Conservation (phyloP, 2,113 vertebrate genomes). For the Seriola rivoliana region DNA sequence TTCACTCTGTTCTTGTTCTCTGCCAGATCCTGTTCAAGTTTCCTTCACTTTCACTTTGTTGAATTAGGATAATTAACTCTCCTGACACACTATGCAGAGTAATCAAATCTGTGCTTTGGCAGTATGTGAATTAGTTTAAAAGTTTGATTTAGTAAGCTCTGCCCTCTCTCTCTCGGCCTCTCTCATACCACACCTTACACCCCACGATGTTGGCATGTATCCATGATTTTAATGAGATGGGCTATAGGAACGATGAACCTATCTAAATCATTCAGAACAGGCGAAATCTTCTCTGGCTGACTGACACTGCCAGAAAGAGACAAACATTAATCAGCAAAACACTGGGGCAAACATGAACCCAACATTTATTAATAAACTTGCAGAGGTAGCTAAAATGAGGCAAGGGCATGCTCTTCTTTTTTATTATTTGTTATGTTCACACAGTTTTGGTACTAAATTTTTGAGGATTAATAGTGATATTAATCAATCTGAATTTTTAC, state of each 20-base stretch:
- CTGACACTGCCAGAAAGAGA: slow-evolving; percentile 33
- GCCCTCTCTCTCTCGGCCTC: slow-evolving; percentile 1
- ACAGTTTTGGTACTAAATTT: not conserved
- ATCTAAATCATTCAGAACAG: slow-evolving; percentile 62
- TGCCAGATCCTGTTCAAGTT: slow-evolving; percentile 66
- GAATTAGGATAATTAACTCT: slow-evolving; percentile 80
- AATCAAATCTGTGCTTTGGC: slow-evolving; percentile 68
- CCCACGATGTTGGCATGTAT: slow-evolving; percentile 59
- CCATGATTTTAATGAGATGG: slow-evolving; percentile 76
- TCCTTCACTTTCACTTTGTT: slow-evolving; percentile 72
- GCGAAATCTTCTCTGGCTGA: slow-evolving; percentile 31
- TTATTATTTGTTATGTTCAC: not conserved
- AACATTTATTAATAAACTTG: slow-evolving; percentile 18
- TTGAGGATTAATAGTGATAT: not conserved
- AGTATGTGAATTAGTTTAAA: slow-evolving; percentile 69
- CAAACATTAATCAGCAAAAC: slow-evolving; percentile 42
- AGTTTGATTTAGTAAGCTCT: slow-evolving; percentile 55
- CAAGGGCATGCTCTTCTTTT: not conserved
- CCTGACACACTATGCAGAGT: slow-evolving; percentile 73
- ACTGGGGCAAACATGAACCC: slow-evolving; percentile 14
- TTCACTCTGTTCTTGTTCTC: slow-evolving; percentile 57
- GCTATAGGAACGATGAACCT: slow-evolving; percentile 56
- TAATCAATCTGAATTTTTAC: not conserved
- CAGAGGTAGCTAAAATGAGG: not conserved
- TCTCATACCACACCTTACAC: slow-evolving; percentile 24